Evolutionary conservation across 2,888 invertebrate species (phyloP), one percentile per base, ranked within the genome.

Genomic region (Acleris sparsana): DNA sequence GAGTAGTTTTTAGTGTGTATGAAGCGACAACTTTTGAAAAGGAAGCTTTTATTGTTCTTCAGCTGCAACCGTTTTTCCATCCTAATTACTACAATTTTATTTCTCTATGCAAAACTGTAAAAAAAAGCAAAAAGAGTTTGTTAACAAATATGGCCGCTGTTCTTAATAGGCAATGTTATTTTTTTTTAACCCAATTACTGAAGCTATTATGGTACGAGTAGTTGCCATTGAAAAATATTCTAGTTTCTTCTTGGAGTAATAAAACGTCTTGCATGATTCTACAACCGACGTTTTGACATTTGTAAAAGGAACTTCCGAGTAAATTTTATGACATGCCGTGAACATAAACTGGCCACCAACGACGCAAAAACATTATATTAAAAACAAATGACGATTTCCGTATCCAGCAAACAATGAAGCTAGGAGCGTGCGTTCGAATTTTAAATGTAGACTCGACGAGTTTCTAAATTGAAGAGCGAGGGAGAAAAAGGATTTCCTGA

Each of bases 391-490:
- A 69, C 49, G 49, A 58, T 80, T 77, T 79, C 80, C 78, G 75
- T 73, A 72, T 69, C 73, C 73, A 74, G 69, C 55, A 63, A 68
- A 64, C 62, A 70, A 68, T 68, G 63, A 66, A 61, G 72, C 71
- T 67, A 68, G 71, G 63, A 71, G 71, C 68, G 71, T 72, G 69
- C 68, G 70, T 74, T 73, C 73, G 75, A 78, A 77, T 74, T 76
- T 75, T 73, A 72, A 75, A 73, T 71, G 70, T 71, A 61, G 63
- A 72, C 68, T 72, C 63, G 63, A 72, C 71, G 63, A 75, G 69
- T 76, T 73, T 75, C 73, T 56, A 74, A 75, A 77, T 77, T 78
- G 70, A 76, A 76, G 73, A 73, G 71, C 63, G 74, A 77, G 67
- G 29, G 74, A 71, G 75, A 73, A 46, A 60, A 64, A 52, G 66